Conservation (phyloP, 1,140 invertebrate species). For the Asbolus verrucosus region DNA sequence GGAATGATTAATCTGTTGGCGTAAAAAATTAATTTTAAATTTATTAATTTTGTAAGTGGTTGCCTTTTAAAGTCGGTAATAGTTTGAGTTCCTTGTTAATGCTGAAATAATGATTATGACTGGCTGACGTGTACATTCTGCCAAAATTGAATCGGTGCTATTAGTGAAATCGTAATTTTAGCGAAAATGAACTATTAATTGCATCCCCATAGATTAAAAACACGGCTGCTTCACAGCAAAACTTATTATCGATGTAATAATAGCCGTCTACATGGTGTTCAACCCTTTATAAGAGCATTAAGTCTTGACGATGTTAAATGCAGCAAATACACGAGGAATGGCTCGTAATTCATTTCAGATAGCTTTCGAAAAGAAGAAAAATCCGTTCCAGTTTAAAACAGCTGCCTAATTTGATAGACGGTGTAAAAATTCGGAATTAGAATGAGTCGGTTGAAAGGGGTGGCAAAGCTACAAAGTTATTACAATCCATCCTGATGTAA, state of each 20-base stretch:
- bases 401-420: conserved; percentile 34
- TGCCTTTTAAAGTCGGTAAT: not conserved
- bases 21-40: no score
- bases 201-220: conserved; percentile 50
- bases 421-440: conserved; percentile 34
- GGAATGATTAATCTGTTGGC: no score
- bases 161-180: conserved; percentile 31
- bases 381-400: conserved; percentile 15
- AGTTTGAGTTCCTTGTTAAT: not conserved
- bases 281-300: conserved; percentile 50
- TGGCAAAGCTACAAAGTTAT: conserved; percentile 54
- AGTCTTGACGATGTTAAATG: conserved; percentile 33
- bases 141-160: conserved; percentile 22
- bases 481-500: conserved; percentile 58
- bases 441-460: conserved; percentile 47
- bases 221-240: conserved; percentile 47
- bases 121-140: not conserved
- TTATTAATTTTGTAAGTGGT: not conserved
- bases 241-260: conserved; percentile 51
- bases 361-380: conserved; percentile 7
- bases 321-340: conserved; percentile 12
- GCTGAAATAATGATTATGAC: conserved; percentile 27
- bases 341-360: conserved; percentile 43
- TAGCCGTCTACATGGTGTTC: conserved; percentile 47
- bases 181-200: conserved; percentile 48